Evolutionary conservation across 2,797 vertebrate species (phyloP).

Genomic region (Gymnocypris eckloni): DNA sequence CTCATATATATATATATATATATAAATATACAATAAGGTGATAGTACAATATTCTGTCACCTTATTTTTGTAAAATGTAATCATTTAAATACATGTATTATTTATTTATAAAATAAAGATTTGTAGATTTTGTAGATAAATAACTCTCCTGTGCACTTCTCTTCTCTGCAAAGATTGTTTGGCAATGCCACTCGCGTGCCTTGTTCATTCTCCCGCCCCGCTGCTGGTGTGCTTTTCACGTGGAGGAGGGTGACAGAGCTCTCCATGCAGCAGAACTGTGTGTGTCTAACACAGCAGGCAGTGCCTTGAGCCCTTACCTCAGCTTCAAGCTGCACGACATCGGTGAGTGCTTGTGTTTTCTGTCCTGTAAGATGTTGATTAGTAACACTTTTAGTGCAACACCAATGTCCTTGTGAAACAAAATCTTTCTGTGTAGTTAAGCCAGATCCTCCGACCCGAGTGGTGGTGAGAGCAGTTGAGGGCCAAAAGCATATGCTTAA

Average conservation of each 20-base stretch:
- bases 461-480: constrained; percentile 67
- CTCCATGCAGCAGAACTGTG: constrained; percentile 76
- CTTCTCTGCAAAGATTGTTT: constrained; percentile 18
- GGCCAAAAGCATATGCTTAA: constrained; percentile 65
- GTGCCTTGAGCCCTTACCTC: constrained; percentile 62
- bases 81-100: no score
- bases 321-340: constrained; percentile 69
- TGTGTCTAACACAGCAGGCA: constrained; percentile 70
- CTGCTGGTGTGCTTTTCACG: constrained; percentile 77
- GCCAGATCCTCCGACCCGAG: constrained; percentile 82
- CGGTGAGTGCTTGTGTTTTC: constrained; percentile 72
- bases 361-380: neutral
- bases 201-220: constrained; percentile 79
- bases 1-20: no score
- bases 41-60: no score
- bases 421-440: constrained; percentile 75
- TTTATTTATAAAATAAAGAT: no score
- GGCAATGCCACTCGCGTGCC: neutral
- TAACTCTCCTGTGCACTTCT: neutral
- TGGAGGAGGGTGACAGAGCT: constrained; percentile 62
- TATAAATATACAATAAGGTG: no score
- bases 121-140: no score
- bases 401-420: neutral
- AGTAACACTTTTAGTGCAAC: neutral
- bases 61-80: no score